Evolutionary conservation across 1,140 invertebrate species (phyloP), one percentile per base, ranked within the genome.

Genomic region (Zaprionus inermis): DNA sequence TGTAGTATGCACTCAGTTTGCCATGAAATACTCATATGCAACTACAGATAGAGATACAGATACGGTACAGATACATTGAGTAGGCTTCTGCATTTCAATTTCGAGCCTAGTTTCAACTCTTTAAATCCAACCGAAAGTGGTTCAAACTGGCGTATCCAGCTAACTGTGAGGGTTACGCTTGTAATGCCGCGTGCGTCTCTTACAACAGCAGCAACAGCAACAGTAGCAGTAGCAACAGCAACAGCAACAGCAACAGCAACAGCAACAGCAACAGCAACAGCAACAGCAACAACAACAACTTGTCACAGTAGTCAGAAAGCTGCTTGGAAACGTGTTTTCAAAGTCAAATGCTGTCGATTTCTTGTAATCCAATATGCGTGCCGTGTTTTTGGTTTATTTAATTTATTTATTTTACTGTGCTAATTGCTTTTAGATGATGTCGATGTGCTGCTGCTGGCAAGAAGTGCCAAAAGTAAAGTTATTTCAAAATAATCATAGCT

Each of bases 81-180:
- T 56, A 10, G 9, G 63, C 24, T 56, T 44, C 24, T 18, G 61
- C 30, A 38, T 55, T 52, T 60, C 44, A 55, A 30, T 55, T 49
- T 59, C 41, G 16, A 72, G 72, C 78, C 77, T 80, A 66, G 77
- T 76, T 89, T 72, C 41, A 78, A 72, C 84, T 89, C 79, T 83
- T 89, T 61, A n/a, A 54, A 89, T 84, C 84, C 69, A 84, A 84
- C 75, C 56, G 65, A 89, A 89, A 89, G 84, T 89, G 84, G 84
- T 81, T 89, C 79, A 66, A 89, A 76, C 84, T 78, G 74, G 76
- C 80, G 44, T 46, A 68, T 77, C 72, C 68, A 82, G 68, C 80
- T 72, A 78, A 74, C 70, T 80, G 76, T 85, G 82, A 85, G 76
- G 82, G 82, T 72, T 78, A 75, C 60, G 60, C 16, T 22, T 61